Evolutionary conservation across 2,113 vertebrate genomes (phyloP).

Genomic region (Corvus hawaiiensis): DNA sequence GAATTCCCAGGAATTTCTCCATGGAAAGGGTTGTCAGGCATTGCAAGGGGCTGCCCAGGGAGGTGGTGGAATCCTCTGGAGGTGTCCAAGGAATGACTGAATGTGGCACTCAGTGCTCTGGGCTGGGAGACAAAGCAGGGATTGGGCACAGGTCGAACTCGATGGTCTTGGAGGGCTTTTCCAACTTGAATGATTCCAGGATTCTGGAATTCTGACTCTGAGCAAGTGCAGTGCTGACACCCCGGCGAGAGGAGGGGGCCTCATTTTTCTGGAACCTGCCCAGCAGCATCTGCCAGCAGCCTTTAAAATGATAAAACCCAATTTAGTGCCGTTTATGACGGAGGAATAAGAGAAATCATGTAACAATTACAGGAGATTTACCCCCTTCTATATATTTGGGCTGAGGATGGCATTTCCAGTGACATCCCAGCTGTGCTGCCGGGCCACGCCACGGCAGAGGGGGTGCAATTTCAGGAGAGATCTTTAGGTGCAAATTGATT

Average conservation of each 20-base stretch:
- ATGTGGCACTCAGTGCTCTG: no score
- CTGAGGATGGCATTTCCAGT: neutral
- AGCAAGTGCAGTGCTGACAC: neutral
- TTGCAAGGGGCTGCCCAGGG: neutral
- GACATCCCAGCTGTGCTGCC: neutral
- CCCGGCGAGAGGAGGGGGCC: rapidly evolving
- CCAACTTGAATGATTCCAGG: neutral
- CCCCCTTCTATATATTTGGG: neutral
- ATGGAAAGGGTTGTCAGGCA: neutral
- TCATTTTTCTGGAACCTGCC: neutral
- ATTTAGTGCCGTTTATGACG: neutral
- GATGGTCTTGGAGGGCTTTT: neutral
- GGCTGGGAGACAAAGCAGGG: neutral
- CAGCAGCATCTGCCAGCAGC: neutral
- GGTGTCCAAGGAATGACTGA: neutral
- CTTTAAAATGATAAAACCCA: neutral
- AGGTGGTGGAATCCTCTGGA: neutral
- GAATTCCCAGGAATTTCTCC: neutral
- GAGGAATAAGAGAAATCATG: conserved; percentile 4
- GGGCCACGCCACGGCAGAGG: neutral
- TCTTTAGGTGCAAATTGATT: conserved; percentile 55
- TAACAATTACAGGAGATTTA: conserved; percentile 45
- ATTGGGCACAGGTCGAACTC: neutral
- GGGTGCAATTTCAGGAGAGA: conserved; percentile 5
- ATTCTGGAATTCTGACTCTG: neutral